A percentile compares a stretch with the other conserved stretches of the same genome.
Evolutionary conservation across 2,113 vertebrate species (phyloP).

Genomic region (Phrynocephalus versicolor): DNA sequence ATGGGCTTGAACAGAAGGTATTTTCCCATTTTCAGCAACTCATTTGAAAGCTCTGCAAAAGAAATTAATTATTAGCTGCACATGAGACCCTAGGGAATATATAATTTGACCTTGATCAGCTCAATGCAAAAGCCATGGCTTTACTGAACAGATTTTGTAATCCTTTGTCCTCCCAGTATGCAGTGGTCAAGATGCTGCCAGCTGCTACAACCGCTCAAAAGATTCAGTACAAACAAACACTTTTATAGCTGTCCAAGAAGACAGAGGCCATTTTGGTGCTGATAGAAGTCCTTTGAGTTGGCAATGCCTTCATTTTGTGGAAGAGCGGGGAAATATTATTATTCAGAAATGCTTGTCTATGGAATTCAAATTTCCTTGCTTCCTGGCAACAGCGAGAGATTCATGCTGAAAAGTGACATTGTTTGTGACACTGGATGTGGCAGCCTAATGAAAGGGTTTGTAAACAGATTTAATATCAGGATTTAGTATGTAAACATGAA

Average conservation of each 20-base stretch:
- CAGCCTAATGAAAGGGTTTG: constrained; percentile 22
- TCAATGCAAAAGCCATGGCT: not conserved
- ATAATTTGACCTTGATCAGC: constrained; percentile 15
- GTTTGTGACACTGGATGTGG: constrained; percentile 18
- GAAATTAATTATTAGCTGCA: constrained; percentile 15
- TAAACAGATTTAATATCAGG: constrained; percentile 34
- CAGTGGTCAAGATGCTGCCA: constrained; percentile 8
- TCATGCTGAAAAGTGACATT: constrained; percentile 32
- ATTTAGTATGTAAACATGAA: constrained; percentile 29
- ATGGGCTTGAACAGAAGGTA: constrained; percentile 4
- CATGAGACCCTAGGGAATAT: not conserved
- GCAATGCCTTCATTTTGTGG: not conserved
- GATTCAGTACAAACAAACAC: not conserved
- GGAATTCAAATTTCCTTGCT: not conserved
- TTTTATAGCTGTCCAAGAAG: not conserved
- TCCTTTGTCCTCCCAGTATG: not conserved
- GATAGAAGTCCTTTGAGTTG: not conserved
- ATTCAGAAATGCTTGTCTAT: constrained; percentile 21
- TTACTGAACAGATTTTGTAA: constrained; percentile 3
- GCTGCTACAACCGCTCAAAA: not conserved
- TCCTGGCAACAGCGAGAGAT: not conserved
- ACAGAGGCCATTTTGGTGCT: not conserved
- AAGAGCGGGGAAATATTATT: not conserved
- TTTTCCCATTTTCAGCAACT: not conserved
- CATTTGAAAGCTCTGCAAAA: not conserved